Conservation (phyloP, 1,140 invertebrate genomes). For the Zaprionus inermis region DNA sequence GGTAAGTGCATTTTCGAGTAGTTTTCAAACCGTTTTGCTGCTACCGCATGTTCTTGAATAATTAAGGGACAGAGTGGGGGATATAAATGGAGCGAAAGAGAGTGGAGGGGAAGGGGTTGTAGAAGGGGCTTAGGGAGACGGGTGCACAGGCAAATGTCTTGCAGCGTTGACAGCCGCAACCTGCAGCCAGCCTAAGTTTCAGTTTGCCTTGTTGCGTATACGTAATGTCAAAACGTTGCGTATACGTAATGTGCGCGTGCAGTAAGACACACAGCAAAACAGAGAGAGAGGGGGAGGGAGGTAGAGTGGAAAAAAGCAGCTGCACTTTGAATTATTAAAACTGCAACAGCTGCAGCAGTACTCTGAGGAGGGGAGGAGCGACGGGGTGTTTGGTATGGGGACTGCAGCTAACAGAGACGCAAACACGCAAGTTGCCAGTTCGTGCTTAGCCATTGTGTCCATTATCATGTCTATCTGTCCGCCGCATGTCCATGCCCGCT, state of each 20-base stretch:
- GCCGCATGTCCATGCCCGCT: slow-evolving; percentile 1
- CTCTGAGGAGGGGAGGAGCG: neutral
- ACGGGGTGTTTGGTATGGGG: neutral
- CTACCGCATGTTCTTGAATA: neutral
- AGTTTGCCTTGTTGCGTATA: neutral
- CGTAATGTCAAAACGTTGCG: slow-evolving; percentile 17
- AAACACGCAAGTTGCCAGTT: slow-evolving; percentile 25
- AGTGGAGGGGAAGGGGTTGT: neutral
- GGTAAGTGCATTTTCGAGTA: slow-evolving; percentile 5
- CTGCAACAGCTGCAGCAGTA: slow-evolving; percentile 47
- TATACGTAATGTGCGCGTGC: slow-evolving; percentile 36
- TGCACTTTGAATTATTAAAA: slow-evolving; percentile 81
- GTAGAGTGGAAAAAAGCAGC: slow-evolving; percentile 25
- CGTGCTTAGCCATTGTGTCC: slow-evolving; percentile 30
- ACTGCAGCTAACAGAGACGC: neutral
- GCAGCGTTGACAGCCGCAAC: neutral
- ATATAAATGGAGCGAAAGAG: neutral
- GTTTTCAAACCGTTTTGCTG: neutral
- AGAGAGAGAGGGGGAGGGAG: neutral
- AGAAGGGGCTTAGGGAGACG: no score
- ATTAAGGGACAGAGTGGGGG: neutral
- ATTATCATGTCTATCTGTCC: slow-evolving; percentile 17
- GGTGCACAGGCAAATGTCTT: neutral
- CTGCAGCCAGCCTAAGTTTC: neutral
- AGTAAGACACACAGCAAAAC: no score